Base-by-base conservation (phyloP, 2,888 invertebrate species). In the Pachliopta kotzebuea region DNA sequence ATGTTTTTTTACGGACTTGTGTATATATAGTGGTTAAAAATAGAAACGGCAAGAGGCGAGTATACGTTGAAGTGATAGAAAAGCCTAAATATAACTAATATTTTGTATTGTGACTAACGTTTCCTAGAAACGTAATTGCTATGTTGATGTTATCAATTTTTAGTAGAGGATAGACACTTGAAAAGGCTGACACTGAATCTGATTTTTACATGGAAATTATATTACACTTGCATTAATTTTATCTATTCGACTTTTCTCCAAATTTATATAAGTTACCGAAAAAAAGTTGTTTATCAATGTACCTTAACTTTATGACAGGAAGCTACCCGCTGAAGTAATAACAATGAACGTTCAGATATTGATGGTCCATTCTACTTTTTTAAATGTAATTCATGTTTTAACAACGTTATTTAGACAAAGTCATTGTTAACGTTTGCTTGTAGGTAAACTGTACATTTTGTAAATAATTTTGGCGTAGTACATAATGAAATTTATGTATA, bases 31-130 rank as follows among this genome's bases (percentile, higher is more conserved):
- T 75, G 69, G 72, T 63, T 77, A 74, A 76, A 72, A 70, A 69
- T 75, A 69, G 69, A 73, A 71, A 72, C 71, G 73, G 74, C 77
- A 77, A 68, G 79, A 74, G 85, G 83, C 81, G 83, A 81, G 91
- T 91, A 91, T 90, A 91, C 90, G 90, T 86, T 80, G 84, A 85
- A 85, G 88, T 89, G 90, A 90, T 89, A 90, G 86, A 83, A 83
- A 81, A 86, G 88, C 90, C 88, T 90, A 88, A 45, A n/a, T 45
- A 45, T 45, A 45, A 86, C 78, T 81, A 80, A 82, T 84, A 83
- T 83, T 85, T 85, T 84, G 81, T 84, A 88, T 85, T 85, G 85
- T 81, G 70, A 79, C 77, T 71, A 78, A 78, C 84, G 90, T 90
- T 91, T 91, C 91, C 90, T 90, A 90, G 91, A 91, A 91, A 89